Conservation (phyloP, 2,888 invertebrate species). For the Trissoscelio sp. region DNA sequence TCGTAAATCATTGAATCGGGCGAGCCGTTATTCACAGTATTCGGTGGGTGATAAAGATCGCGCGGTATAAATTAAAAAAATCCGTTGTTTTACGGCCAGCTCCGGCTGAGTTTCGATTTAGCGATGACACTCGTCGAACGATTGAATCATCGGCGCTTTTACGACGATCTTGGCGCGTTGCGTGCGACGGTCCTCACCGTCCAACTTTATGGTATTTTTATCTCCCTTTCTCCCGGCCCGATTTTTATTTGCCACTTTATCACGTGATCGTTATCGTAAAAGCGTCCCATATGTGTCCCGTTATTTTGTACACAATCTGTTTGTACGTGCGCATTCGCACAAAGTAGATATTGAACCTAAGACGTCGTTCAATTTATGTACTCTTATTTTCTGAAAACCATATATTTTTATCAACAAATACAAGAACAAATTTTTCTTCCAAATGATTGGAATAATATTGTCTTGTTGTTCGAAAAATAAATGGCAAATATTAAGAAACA, state of each 20-base stretch:
- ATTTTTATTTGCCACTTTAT: constrained; percentile 43
- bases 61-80: constrained; percentile 33
- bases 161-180: constrained; percentile 37
- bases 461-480: too few species aligned
- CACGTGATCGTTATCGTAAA: constrained; percentile 49
- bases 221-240: constrained; percentile 30
- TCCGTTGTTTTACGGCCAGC: constrained; percentile 24
- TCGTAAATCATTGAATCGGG: constrained; percentile 16
- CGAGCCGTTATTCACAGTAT: constrained; percentile 5
- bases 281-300: constrained; percentile 26
- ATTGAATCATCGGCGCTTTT: constrained; percentile 48
- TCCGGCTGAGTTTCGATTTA: constrained; percentile 33
- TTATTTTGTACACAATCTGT: constrained; percentile 38
- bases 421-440: too few species aligned
- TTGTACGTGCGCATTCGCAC: constrained; percentile 14
- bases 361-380: constrained; percentile 7
- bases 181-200: constrained; percentile 25
- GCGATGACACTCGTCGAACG: constrained; percentile 42
- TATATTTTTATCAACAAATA: too few species aligned
- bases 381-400: background rate
- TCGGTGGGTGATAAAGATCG: constrained; percentile 9
- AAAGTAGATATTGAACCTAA: constrained; percentile 4
- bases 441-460: too few species aligned
- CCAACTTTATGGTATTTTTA: constrained; percentile 51
- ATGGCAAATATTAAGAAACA: too few species aligned